Evolutionary conservation across 2,888 invertebrate genomes (phyloP).

Genomic region (Linnaemya vulpina): DNA sequence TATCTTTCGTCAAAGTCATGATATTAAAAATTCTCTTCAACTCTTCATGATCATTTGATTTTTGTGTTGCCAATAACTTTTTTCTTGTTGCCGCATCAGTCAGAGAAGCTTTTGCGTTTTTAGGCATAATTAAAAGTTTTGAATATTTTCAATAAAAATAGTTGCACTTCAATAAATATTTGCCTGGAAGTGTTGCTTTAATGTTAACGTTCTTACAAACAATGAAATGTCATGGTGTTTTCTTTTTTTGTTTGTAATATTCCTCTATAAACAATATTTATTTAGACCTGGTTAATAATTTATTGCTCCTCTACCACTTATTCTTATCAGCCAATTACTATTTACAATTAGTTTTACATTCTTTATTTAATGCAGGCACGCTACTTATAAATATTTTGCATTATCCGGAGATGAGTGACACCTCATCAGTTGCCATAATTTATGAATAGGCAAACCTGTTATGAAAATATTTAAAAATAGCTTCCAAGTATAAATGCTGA

Average conservation of each 20-base stretch:
- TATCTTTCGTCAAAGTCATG: conserved; percentile 85
- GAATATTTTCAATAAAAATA: neutral
- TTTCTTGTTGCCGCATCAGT: conserved; percentile 54
- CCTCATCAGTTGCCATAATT: neutral
- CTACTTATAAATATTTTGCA: conserved; percentile 32
- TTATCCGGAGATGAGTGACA: neutral
- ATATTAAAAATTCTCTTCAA: conserved; percentile 82
- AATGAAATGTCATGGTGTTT: conserved; percentile 47
- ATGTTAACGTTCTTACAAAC: conserved; percentile 45
- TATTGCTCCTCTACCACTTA: neutral
- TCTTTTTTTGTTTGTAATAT: no score
- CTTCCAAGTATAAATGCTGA: neutral
- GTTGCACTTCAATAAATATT: conserved; percentile 31
- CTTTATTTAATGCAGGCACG: conserved; percentile 10
- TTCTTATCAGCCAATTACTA: conserved; percentile 52
- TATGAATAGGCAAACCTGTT: neutral
- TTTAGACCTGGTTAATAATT: conserved; percentile 36
- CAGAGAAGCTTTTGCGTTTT: conserved; percentile 9
- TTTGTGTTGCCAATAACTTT: conserved; percentile 57
- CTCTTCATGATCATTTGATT: conserved; percentile 69
- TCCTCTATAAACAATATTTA: conserved; percentile 40
- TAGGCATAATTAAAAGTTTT: conserved; percentile 31
- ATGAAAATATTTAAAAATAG: conserved; percentile 19
- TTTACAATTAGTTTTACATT: conserved; percentile 28
- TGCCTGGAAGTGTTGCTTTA: conserved; percentile 17